phyloP scores from a whole-genome alignment of 2,113 vertebrate species.

The Syngnathus typhle region DNA sequence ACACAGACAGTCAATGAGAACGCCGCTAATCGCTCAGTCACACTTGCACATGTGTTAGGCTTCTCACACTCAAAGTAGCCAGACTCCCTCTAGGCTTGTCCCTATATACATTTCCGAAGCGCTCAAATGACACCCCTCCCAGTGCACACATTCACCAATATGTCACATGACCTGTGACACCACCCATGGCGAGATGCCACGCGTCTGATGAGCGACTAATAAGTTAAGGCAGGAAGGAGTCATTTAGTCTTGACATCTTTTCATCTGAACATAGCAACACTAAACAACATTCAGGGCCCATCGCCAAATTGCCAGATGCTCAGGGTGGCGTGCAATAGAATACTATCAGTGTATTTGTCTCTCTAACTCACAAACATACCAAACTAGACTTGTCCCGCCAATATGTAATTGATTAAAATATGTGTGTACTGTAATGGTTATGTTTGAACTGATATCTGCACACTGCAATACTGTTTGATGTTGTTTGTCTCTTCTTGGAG shows the following conservation, averaged over 20 bases:
- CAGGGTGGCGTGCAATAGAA: too few relatives aligned
- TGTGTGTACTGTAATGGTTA: neutral
- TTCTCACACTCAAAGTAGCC: conserved; percentile 7
- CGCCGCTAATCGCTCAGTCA: conserved; percentile 50
- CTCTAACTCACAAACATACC: too few relatives aligned
- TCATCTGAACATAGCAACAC: neutral
- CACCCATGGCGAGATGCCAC: conserved; percentile 2
- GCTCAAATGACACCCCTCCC: conserved; percentile 15
- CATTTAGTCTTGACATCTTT: neutral
- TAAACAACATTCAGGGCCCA: too few relatives aligned
- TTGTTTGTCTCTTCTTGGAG: conserved; percentile 38
- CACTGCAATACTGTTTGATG: neutral
- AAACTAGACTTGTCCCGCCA: too few relatives aligned
- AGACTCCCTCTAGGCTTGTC: conserved; percentile 1
- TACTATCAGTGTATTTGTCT: too few relatives aligned
- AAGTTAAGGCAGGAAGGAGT: neutral
- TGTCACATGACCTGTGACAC: conserved; percentile 30
- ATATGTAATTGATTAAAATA: neutral
- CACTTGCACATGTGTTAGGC: conserved; percentile 37
- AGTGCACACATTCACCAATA: conserved; percentile 12
- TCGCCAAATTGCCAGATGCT: too few relatives aligned
- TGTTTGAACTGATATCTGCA: neutral
- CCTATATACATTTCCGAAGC: conserved; percentile 20
- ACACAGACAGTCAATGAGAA: conserved; percentile 43
- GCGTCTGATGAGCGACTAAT: conserved; percentile 18